phyloP scores from a whole-genome alignment of 2,888 invertebrate genomes.

The Sialis fuliginosa region DNA sequence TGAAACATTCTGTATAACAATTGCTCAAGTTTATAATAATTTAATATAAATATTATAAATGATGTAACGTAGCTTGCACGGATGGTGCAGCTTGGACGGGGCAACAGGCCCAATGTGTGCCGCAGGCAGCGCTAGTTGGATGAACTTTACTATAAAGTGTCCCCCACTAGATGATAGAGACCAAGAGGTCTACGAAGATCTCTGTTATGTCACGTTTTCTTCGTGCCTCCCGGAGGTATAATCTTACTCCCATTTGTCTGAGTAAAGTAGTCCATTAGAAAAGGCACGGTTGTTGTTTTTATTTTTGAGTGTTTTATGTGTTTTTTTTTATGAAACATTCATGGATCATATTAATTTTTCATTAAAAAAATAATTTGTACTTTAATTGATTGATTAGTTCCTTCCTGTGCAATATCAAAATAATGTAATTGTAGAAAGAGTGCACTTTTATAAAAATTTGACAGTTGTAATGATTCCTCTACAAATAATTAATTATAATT shows the following conservation, averaged over 20 bases:
- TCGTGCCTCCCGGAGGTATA: constrained; percentile 48
- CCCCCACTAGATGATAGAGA: constrained; percentile 47
- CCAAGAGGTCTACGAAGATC: constrained; percentile 74
- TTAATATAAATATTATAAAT: constrained; percentile 1
- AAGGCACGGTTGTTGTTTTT: constrained; percentile 9
- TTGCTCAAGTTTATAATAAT: no score
- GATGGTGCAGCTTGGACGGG: not conserved
- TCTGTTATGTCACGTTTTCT: constrained; percentile 72
- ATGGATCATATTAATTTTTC: constrained; percentile 5
- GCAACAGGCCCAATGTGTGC: not conserved
- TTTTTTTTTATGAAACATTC: constrained; percentile 4
- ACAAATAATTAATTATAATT: no score
- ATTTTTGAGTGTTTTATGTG: constrained; percentile 7
- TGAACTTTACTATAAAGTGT: constrained; percentile 43
- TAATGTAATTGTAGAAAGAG: no score
- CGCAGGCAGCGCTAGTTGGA: constrained; percentile 31
- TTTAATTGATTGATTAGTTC: no score
- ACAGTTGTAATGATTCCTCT: no score
- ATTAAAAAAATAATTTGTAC: not conserved
- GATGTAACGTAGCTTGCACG: not conserved
- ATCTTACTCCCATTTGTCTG: not conserved
- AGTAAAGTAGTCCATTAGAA: constrained; percentile 9
- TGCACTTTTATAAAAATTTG: no score
- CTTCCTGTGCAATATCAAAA: no score
- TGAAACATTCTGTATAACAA: no score